These are phyloP conservation scores for Polydrusus cervinus DNA, from an alignment of 2,888 invertebrate species.

Conservation along the genomic window DNA sequence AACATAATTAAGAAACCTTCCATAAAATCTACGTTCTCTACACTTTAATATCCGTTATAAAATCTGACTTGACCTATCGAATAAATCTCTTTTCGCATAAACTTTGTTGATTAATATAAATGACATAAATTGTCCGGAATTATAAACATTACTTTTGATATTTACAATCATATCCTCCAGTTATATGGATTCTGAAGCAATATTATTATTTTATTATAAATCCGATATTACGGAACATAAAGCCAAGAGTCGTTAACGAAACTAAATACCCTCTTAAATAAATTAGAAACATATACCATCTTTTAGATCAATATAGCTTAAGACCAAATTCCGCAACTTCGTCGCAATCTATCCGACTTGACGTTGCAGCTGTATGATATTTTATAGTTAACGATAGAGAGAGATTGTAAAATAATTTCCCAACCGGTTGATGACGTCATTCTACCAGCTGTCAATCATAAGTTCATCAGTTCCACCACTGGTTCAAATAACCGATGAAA, in stretches of 20 bases:
- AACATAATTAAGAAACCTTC: neutral
- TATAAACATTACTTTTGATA: conserved; percentile 9
- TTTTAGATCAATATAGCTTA: too few species aligned
- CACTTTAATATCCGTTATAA: neutral
- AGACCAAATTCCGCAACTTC: too few species aligned
- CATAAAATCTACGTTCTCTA: neutral
- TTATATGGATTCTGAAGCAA: conserved; percentile 9
- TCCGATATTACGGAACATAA: neutral
- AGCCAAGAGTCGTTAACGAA: neutral
- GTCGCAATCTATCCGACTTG: too few species aligned
- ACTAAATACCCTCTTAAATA: neutral
- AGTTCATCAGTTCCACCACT: too few species aligned
- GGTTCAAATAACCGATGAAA: too few species aligned
- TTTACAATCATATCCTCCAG: conserved; percentile 5
- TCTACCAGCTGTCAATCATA: too few species aligned
- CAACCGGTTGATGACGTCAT: too few species aligned
- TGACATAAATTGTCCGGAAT: conserved; percentile 18
- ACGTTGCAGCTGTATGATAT: too few species aligned
- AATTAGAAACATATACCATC: too few species aligned
- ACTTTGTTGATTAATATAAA: conserved; percentile 17
- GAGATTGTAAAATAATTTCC: too few species aligned
- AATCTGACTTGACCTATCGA: neutral
- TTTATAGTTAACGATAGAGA: too few species aligned
- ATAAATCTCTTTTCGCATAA: conserved; percentile 6
- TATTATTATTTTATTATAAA: conserved; percentile 1